Conservation (phyloP, 2,888 invertebrate genomes). For the Ellobium chinense region DNA sequence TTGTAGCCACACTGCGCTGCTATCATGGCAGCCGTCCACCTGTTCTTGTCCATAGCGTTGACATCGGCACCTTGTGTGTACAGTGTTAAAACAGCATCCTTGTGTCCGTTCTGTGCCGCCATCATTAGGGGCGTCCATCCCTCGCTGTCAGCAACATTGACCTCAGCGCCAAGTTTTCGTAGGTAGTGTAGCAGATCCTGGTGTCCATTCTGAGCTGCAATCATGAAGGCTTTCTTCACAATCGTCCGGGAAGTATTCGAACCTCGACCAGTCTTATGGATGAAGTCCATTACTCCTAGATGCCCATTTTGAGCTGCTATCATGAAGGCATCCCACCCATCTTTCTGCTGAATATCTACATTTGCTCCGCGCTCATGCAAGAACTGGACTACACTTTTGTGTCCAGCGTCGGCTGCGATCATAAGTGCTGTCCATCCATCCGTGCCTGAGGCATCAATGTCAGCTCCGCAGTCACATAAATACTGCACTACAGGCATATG, state of each 20-base stretch:
- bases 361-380: not conserved
- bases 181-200: not conserved
- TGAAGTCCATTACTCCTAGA: not conserved
- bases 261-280: not conserved
- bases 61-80: not conserved
- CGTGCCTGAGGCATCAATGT: not conserved
- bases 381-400: not conserved
- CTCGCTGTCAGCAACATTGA: not conserved
- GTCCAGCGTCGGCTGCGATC: conserved; percentile 8
- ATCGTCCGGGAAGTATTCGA: not conserved
- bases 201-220: conserved; percentile 11
- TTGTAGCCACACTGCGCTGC: not conserved
- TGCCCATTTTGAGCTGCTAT: not conserved
- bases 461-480: not conserved
- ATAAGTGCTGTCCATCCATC: conserved; percentile 21
- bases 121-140: conserved; percentile 12
- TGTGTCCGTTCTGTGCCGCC: conserved; percentile 13
- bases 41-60: not conserved
- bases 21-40: not conserved
- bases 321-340: conserved; percentile 16
- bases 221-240: not conserved
- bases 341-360: not conserved
- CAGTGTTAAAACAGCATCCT: not conserved
- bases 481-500: not conserved
- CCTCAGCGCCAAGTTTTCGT: not conserved